Conservation (phyloP, 2,797 vertebrate species). For the Emys orbicularis region DNA sequence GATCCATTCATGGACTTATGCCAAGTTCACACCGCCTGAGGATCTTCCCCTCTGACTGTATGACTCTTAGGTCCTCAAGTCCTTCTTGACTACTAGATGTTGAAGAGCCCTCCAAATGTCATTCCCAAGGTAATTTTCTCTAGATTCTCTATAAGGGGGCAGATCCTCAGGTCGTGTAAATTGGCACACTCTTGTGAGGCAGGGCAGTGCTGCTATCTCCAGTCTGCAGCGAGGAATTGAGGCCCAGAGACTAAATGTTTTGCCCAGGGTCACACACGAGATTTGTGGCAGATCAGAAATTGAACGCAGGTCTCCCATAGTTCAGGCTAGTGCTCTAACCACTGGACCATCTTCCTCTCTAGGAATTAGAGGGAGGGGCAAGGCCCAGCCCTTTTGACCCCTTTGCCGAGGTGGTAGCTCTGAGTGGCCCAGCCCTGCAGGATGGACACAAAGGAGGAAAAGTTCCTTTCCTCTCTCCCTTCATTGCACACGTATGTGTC, state of each 20-base stretch:
- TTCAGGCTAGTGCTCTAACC: not conserved
- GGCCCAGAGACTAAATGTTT: not conserved
- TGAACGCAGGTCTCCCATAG: not conserved
- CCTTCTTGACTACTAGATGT: not conserved
- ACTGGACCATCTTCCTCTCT: not conserved
- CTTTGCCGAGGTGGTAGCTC: not conserved
- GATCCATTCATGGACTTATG: not conserved
- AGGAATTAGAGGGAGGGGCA: not conserved
- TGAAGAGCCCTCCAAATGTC: not conserved
- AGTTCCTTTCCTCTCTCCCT: fast-evolving
- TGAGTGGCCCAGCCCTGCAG: not conserved
- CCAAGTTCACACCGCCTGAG: not conserved
- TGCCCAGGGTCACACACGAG: not conserved
- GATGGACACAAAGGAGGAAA: not conserved
- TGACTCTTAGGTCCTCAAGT: not conserved
- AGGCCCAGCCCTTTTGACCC: not conserved
- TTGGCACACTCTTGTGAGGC: fast-evolving
- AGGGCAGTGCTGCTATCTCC: not conserved
- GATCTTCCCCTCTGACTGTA: fast-evolving
- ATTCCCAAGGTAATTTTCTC: fast-evolving
- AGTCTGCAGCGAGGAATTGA: not conserved
- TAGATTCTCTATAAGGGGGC: not conserved
- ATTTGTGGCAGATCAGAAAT: not conserved
- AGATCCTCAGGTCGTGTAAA: fast-evolving
- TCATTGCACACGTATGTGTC: fast-evolving